phyloP scores from a whole-genome alignment of 2,888 invertebrate species.

The Ochropleura plecta region DNA sequence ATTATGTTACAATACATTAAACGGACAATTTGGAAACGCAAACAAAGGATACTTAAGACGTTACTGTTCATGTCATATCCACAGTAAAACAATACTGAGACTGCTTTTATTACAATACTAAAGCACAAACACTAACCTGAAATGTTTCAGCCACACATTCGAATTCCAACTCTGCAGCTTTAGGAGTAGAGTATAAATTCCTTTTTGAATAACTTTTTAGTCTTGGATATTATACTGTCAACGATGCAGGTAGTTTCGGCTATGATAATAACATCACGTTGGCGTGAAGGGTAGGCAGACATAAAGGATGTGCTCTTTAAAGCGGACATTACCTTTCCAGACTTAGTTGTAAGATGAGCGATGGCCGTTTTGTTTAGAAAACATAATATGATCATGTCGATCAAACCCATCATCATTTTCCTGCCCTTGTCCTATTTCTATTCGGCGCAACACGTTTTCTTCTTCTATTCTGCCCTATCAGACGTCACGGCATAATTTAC shows the following conservation, averaged over 20 bases:
- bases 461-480: no score
- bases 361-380: neutral
- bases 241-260: constrained; percentile 51
- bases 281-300: constrained; percentile 43
- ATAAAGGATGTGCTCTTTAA: constrained; percentile 29
- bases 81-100: constrained; percentile 51
- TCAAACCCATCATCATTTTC: neutral
- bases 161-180: constrained; percentile 7
- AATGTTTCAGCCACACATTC: neutral
- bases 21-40: constrained; percentile 30
- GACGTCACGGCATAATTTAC: no score
- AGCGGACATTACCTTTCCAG: constrained; percentile 31
- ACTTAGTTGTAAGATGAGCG: neutral
- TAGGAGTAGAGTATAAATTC: constrained; percentile 10
- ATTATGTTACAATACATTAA: constrained; percentile 10
- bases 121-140: constrained; percentile 42
- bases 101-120: constrained; percentile 59
- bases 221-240: constrained; percentile 50
- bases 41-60: constrained; percentile 45
- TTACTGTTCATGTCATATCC: constrained; percentile 41
- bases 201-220: constrained; percentile 12
- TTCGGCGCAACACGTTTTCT: no score
- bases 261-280: constrained; percentile 48
- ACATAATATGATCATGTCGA: neutral
- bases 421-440: no score